Conservation (phyloP, 2,113 vertebrate genomes). For the Dolichotis patagonum region DNA sequence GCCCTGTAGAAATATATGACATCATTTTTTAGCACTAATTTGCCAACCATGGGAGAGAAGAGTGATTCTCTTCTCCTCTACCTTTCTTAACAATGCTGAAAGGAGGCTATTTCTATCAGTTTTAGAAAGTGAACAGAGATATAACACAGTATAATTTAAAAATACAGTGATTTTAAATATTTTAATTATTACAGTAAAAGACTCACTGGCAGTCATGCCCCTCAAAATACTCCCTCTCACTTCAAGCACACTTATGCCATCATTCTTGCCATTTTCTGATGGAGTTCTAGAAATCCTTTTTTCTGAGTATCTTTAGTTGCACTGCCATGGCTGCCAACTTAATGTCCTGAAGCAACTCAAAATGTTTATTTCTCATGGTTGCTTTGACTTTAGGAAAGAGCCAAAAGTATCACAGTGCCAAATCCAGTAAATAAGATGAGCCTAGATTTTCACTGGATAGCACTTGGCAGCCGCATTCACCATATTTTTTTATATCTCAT, state of each 20-base stretch:
- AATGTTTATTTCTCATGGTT: neutral
- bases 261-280: neutral
- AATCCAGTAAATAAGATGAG: neutral
- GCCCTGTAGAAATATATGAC: neutral
- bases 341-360: neutral
- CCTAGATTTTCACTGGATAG: neutral
- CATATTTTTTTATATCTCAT: neutral
- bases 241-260: neutral
- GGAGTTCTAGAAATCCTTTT: neutral
- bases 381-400: neutral
- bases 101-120: neutral
- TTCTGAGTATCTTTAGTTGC: neutral
- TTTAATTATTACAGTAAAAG: neutral
- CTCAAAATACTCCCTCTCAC: neutral
- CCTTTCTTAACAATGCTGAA: neutral
- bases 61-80: neutral
- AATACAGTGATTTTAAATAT: neutral
- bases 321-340: neutral
- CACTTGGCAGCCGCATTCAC: neutral
- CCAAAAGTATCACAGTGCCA: neutral
- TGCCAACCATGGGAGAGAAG: neutral
- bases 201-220: neutral
- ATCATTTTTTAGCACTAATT: neutral
- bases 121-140: slow-evolving; percentile 28
- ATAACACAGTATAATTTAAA: neutral